phyloP scores from a whole-genome alignment of 2,113 vertebrate genomes.

The Orcinus orca region DNA sequence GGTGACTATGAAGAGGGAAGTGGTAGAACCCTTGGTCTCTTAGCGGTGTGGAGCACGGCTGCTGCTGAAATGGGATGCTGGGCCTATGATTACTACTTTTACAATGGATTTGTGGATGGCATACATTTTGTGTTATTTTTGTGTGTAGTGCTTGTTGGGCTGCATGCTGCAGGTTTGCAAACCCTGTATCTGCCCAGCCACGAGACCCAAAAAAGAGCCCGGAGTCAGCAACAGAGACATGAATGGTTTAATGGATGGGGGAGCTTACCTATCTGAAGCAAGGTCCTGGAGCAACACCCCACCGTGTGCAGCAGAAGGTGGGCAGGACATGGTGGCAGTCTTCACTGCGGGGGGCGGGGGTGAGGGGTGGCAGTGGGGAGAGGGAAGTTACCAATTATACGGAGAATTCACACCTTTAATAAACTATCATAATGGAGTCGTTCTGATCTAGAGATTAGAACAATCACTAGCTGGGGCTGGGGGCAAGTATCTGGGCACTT shows the following conservation, averaged over 20 bases:
- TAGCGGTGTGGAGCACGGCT: too few species aligned
- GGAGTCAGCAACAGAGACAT: background rate
- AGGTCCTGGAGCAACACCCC: background rate
- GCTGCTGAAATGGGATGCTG: background rate
- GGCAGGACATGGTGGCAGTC: background rate
- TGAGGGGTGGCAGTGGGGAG: too few species aligned
- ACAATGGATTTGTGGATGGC: background rate
- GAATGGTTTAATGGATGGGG: background rate
- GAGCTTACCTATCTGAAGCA: background rate
- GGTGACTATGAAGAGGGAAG: background rate
- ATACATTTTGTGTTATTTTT: background rate
- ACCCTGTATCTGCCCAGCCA: background rate
- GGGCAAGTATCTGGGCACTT: background rate
- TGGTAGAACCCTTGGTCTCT: too few species aligned
- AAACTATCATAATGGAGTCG: background rate
- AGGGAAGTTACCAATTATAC: background rate
- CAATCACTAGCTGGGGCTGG: background rate
- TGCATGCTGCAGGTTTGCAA: background rate
- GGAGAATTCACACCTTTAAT: background rate
- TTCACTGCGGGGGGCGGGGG: background rate
- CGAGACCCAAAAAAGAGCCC: background rate
- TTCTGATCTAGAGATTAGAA: background rate
- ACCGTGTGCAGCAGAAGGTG: background rate
- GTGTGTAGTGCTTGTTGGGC: background rate
- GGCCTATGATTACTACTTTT: too few species aligned